Evolutionary conservation across 2,113 vertebrate species (phyloP).

Genomic region (Phylloscopus trochilus): DNA sequence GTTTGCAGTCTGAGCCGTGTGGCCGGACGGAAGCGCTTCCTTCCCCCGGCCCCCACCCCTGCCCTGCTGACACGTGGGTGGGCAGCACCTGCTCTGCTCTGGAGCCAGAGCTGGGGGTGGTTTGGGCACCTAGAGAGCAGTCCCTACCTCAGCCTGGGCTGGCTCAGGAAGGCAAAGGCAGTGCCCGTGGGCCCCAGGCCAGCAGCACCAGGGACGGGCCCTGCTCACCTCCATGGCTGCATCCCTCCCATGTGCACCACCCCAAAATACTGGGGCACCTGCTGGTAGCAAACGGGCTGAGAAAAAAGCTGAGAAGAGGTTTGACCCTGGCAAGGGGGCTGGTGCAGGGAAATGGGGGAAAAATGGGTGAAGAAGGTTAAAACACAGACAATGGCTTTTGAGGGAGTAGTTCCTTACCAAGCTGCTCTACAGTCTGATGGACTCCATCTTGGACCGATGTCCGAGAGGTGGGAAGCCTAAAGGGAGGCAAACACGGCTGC

Average conservation of each 20-base stretch:
- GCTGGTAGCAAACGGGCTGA: neutral
- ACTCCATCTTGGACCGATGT: neutral
- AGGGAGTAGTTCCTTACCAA: neutral
- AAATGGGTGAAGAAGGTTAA: accelerated
- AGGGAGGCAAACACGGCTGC: too few species aligned
- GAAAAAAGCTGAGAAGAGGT: neutral
- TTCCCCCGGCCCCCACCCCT: neutral
- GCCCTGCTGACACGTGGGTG: accelerated
- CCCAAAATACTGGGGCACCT: neutral
- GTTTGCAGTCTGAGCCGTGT: accelerated
- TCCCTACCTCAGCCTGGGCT: neutral
- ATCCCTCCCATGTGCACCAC: neutral
- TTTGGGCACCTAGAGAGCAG: neutral
- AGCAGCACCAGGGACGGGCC: neutral
- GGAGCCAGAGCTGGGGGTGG: neutral
- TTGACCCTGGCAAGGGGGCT: neutral
- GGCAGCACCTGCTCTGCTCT: neutral
- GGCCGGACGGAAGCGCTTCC: accelerated
- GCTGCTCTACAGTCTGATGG: neutral
- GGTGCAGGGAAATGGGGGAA: neutral
- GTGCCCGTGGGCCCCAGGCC: accelerated
- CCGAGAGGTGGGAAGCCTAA: neutral
- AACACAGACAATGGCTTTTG: neutral
- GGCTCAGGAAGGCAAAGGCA: neutral
- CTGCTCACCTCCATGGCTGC: neutral